Evolutionary conservation across 2,113 vertebrate genomes (phyloP).

Genomic region (Callipepla californica): DNA sequence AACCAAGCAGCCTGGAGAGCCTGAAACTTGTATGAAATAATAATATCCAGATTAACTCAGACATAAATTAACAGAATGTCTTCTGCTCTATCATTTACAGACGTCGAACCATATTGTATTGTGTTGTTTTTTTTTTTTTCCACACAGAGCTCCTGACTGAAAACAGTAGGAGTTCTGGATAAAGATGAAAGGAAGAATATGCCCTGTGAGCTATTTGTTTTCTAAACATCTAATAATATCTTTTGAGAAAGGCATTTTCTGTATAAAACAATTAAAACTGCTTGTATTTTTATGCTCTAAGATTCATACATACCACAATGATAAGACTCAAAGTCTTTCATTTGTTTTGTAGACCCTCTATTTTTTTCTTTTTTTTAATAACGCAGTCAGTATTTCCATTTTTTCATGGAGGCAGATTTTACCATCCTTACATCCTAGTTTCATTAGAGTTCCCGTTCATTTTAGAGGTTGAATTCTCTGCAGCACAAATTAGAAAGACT

Average conservation of each 20-base stretch:
- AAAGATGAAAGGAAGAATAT: constrained; percentile 49
- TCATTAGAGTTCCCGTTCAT: constrained; percentile 26
- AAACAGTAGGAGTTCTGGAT: constrained; percentile 63
- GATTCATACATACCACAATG: neutral
- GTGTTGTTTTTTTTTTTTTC: neutral
- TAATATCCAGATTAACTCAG: constrained; percentile 35
- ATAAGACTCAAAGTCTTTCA: neutral
- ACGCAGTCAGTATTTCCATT: constrained; percentile 9
- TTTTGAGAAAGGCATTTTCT: neutral
- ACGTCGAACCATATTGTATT: constrained; percentile 48
- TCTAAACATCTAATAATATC: neutral
- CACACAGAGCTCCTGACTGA: neutral
- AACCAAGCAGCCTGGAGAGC: neutral
- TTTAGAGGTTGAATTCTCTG: neutral
- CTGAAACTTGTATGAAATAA: neutral
- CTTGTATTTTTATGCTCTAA: neutral
- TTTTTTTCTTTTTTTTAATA: neutral
- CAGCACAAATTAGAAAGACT: constrained; percentile 31
- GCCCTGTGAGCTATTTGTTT: constrained; percentile 25
- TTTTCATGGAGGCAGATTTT: constrained; percentile 29
- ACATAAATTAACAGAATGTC: constrained; percentile 36
- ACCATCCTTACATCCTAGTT: constrained; percentile 36
- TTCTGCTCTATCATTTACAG: constrained; percentile 54
- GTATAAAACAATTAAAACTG: constrained; percentile 30
- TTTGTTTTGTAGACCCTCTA: neutral